Conservation (phyloP, 1,140 invertebrate genomes). For the Hylyphantes graminicola region DNA sequence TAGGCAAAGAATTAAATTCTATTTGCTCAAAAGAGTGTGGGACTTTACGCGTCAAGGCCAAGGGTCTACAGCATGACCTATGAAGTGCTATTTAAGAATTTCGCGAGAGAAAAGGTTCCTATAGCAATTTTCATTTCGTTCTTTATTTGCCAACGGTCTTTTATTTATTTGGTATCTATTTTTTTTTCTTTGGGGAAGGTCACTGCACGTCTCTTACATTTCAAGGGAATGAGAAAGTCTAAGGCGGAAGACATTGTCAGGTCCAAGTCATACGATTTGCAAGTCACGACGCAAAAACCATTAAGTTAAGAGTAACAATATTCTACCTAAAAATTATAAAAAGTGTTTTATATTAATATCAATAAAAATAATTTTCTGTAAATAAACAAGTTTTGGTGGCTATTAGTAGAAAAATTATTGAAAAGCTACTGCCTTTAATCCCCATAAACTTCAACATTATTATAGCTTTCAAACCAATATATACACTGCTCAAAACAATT, state of each 20-base stretch:
- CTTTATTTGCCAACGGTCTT: constrained; percentile 19
- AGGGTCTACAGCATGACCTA: constrained; percentile 16
- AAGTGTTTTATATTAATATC: too few species aligned
- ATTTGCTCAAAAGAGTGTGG: constrained; percentile 16
- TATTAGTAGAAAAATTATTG: too few species aligned
- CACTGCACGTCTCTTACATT: constrained; percentile 12
- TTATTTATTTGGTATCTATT: not conserved
- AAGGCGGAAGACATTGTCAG: not conserved
- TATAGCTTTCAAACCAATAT: too few species aligned
- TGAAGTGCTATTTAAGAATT: constrained; percentile 15
- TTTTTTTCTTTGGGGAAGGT: constrained; percentile 13
- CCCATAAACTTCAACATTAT: too few species aligned
- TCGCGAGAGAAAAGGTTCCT: constrained; percentile 2
- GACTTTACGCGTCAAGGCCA: constrained; percentile 18
- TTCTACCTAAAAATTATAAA: too few species aligned
- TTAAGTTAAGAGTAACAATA: too few species aligned
- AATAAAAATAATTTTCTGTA: too few species aligned
- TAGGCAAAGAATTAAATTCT: constrained; percentile 8
- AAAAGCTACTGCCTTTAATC: too few species aligned
- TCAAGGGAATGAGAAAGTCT: constrained; percentile 6
- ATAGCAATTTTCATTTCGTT: constrained; percentile 21
- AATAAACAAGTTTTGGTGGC: too few species aligned
- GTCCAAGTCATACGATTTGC: not conserved
- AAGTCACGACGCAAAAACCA: not conserved
- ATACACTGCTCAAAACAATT: too few species aligned